These are phyloP conservation scores for Dryadula phaetusa DNA, from an alignment of 2,888 invertebrate species.

Conservation along the genomic window DNA sequence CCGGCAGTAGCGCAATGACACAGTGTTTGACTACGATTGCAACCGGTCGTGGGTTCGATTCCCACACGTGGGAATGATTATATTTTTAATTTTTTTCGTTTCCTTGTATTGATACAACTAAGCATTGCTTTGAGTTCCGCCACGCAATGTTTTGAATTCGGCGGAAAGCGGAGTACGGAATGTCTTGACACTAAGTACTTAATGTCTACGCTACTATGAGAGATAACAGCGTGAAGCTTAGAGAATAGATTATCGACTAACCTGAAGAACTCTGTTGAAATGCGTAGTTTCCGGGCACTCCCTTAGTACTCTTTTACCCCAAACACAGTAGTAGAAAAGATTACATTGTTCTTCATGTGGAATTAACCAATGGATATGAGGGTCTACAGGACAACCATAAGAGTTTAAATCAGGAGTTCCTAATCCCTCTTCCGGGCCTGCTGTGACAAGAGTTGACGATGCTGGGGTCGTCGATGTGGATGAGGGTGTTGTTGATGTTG, in stretches of 20 bases:
- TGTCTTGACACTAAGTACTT: too few relatives aligned
- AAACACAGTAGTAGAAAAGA: conserved; percentile 70
- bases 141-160: too few relatives aligned
- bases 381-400: conserved; percentile 70
- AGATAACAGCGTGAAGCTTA: too few relatives aligned
- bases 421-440: neutral
- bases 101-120: too few relatives aligned
- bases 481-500: conserved; percentile 31
- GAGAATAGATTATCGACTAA: conserved; percentile 44
- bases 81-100: too few relatives aligned
- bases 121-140: too few relatives aligned
- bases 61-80: too few relatives aligned
- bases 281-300: conserved; percentile 57
- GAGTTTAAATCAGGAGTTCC: conserved; percentile 53
- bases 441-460: conserved; percentile 32
- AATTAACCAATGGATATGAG: conserved; percentile 65
- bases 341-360: conserved; percentile 64
- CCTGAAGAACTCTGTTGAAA: conserved; percentile 65
- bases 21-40: too few relatives aligned
- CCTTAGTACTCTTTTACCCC: conserved; percentile 59
- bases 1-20: too few relatives aligned
- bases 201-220: too few relatives aligned
- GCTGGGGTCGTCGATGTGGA: conserved; percentile 21
- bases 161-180: too few relatives aligned
- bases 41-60: too few relatives aligned